Evolutionary conservation across 2,797 vertebrate genomes (phyloP).

Genomic region (Carduelis carduelis): DNA sequence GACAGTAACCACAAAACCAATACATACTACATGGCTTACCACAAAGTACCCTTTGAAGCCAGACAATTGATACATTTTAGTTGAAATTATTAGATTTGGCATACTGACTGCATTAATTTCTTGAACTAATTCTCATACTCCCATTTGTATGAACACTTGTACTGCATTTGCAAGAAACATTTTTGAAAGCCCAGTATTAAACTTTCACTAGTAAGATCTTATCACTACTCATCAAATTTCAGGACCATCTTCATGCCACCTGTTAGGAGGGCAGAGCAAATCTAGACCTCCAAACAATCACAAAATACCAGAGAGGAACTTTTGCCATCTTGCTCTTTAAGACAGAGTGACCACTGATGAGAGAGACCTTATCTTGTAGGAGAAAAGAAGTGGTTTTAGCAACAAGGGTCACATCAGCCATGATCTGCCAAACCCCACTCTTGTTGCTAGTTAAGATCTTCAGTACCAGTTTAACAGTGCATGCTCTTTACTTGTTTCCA

Average conservation of each 20-base stretch:
- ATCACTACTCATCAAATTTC: background rate
- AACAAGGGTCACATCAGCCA: background rate
- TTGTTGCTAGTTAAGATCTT: background rate
- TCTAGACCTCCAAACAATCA: background rate
- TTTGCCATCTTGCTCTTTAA: background rate
- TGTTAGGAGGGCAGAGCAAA: background rate
- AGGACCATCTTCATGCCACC: background rate
- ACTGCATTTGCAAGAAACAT: background rate
- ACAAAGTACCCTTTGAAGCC: background rate
- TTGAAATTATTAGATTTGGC: background rate
- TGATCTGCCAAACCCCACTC: background rate
- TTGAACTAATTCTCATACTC: background rate
- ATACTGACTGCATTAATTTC: background rate
- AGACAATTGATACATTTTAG: background rate
- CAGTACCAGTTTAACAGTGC: background rate
- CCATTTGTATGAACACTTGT: background rate
- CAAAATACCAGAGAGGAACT: background rate
- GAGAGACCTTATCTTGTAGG: background rate
- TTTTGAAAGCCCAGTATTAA: background rate
- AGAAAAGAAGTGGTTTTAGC: background rate
- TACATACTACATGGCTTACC: background rate
- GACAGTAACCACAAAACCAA: background rate
- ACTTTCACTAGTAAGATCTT: background rate
- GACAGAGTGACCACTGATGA: background rate
- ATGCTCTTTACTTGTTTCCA: background rate